Percentiles rank a stretch among this genome's conserved stretches.
phyloP scores from a whole-genome alignment of 2,888 invertebrate genomes.

The Dryadula phaetusa region DNA sequence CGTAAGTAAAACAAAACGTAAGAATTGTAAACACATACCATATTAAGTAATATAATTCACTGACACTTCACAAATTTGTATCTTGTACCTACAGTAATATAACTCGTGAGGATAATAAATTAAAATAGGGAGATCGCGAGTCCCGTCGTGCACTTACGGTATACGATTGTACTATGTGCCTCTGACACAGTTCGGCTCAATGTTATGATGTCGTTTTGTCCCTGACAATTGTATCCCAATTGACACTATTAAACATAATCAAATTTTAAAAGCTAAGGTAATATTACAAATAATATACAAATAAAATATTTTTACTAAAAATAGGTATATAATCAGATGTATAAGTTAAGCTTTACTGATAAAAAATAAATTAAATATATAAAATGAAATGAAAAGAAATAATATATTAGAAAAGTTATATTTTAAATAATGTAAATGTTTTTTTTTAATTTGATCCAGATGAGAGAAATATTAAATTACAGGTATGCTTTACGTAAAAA shows the following conservation, averaged over 20 bases:
- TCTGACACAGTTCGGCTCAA: conserved; percentile 42
- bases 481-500: too few relatives aligned
- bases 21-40: conserved; percentile 40
- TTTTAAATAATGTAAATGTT: too few relatives aligned
- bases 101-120: conserved; percentile 27
- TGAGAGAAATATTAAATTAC: too few relatives aligned
- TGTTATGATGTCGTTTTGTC: conserved; percentile 52
- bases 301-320: neutral
- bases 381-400: too few relatives aligned
- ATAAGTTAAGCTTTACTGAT: neutral
- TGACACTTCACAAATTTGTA: conserved; percentile 37
- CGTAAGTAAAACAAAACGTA: neutral
- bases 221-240: conserved; percentile 63
- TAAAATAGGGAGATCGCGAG: conserved; percentile 33
- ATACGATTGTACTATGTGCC: conserved; percentile 47
- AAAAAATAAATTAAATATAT: too few relatives aligned
- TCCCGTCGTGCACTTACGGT: conserved; percentile 36
- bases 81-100: conserved; percentile 11
- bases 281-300: conserved; percentile 23
- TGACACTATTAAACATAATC: conserved; percentile 43
- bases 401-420: too few relatives aligned
- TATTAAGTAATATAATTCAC: conserved; percentile 28
- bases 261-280: conserved; percentile 36
- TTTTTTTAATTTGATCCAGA: too few relatives aligned
- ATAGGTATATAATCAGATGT: neutral